Evolutionary conservation across 2,797 vertebrate species (phyloP), one percentile per base, ranked within the genome.

Genomic region (Lycodopsis pacificus): DNA sequence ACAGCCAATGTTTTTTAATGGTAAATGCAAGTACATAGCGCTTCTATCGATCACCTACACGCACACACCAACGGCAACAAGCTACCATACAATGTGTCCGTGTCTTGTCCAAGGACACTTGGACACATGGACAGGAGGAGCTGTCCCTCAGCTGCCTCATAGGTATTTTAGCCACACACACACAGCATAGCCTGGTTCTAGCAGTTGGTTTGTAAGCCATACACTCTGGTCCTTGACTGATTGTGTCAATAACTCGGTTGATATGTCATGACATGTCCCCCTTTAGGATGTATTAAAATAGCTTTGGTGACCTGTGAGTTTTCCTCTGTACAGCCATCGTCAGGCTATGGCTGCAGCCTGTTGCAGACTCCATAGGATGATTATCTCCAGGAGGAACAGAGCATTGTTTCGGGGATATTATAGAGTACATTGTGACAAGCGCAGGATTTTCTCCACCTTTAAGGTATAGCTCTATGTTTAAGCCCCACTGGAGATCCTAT

Each of bases 371-470:
- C 44, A 20, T 51, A 22, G 68, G 34, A 77, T 65, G 40, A 72
- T 42, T 44, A 2, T 57, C 4, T 42, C 48, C 19, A 36, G 38
- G 36, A 57, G 27, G 34, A 71, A 10, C n/a, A 40, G 12, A 30
- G 15, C 22, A 9, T 40, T 80, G 73, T 85, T 68, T 25, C 25
- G 51, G 34, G 32, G 38, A 54, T 34, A 20, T 46, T 22, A 48
- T n/a, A 65, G 12, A 65, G 7, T 15, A 63, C 48, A 81, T 5
- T 49, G 66, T 67, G 38, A 74, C 66, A 54, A 76, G 58, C 58
- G 36, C 32, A 54, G 25, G 34, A 61, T 81, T 82, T 49, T 48
- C 46, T 53, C n/a, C 51, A 56, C 75, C 80, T 77, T 69, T 76
- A 67, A 86, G 65, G 59, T 71, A 67, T 13, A 53, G 44, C 65